Evolutionary conservation across 2,113 vertebrate species (phyloP).

Genomic region (Dissostichus mawsoni): DNA sequence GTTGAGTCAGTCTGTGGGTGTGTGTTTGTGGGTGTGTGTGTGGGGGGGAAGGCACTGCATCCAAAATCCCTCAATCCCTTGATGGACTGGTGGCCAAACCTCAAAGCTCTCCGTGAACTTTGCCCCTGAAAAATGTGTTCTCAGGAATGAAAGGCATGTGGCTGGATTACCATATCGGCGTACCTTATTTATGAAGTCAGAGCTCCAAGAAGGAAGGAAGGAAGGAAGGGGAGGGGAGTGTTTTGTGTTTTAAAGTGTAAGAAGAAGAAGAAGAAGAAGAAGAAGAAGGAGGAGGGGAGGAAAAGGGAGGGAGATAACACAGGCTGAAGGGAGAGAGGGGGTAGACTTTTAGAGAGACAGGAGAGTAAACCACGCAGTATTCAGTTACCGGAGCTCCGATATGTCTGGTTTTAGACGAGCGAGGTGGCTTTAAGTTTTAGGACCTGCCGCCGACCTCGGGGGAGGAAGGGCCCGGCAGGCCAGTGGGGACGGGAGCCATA

Average conservation of each 20-base stretch:
- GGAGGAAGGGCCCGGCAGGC: slow-evolving; percentile 62
- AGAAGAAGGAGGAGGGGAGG: slow-evolving; percentile 68
- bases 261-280: background rate
- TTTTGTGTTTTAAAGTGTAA: slow-evolving; percentile 80
- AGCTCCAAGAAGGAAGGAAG: slow-evolving; percentile 79
- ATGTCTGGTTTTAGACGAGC: slow-evolving; percentile 29
- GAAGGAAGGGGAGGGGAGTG: slow-evolving; percentile 33
- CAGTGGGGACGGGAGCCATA: slow-evolving; percentile 54
- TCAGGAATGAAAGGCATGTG: slow-evolving; percentile 90
- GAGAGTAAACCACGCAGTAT: slow-evolving; percentile 47
- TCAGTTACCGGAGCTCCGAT: slow-evolving; percentile 52
- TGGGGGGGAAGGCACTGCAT: slow-evolving; percentile 7
- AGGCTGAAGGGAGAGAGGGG: slow-evolving; percentile 76
- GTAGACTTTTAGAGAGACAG: slow-evolving; percentile 34
- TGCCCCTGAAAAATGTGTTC: slow-evolving; percentile 80
- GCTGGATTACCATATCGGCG: slow-evolving; percentile 72
- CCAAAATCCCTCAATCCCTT: slow-evolving; percentile 37
- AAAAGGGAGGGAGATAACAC: slow-evolving; percentile 85
- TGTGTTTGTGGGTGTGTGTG: slow-evolving; percentile 20
- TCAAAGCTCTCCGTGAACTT: slow-evolving; percentile 85
- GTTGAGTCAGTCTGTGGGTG: slow-evolving; percentile 51
- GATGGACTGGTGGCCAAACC: slow-evolving; percentile 23
- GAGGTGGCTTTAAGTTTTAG: slow-evolving; percentile 41
- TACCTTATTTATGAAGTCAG: slow-evolving; percentile 84
- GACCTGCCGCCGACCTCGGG: slow-evolving; percentile 63